Percentiles rank a stretch among this genome's conserved stretches.
These are phyloP conservation scores for Eleutherodactylus coqui DNA, from an alignment of 2,797 vertebrate species.

Conservation along the genomic window DNA sequence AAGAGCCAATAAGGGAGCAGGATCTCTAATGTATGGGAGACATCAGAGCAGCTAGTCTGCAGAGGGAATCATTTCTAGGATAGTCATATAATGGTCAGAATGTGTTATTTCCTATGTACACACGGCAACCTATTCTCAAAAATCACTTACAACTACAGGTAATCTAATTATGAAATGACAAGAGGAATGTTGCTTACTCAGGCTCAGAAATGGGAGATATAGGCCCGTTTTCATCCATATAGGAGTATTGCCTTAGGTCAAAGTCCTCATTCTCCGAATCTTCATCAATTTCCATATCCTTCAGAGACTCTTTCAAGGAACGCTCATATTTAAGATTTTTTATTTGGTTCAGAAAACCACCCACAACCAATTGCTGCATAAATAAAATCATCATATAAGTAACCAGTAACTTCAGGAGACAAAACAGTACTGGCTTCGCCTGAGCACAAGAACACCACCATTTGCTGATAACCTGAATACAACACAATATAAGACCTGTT, in stretches of 20 bases:
- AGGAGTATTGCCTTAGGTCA: constrained; percentile 70
- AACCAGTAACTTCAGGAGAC: not conserved
- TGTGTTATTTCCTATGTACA: no score
- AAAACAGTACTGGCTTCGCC: not conserved
- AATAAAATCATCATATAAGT: not conserved
- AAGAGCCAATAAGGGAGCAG: no score
- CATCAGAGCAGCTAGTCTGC: no score
- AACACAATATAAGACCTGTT: not conserved
- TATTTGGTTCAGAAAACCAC: constrained; percentile 84
- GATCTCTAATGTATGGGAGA: no score
- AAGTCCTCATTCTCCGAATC: constrained; percentile 74
- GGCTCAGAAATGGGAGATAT: constrained; percentile 76
- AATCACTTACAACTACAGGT: no score
- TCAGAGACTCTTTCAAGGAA: constrained; percentile 72
- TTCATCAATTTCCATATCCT: constrained; percentile 70
- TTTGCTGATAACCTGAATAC: not conserved
- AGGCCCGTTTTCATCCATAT: constrained; percentile 76
- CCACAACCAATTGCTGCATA: constrained; percentile 77
- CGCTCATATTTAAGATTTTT: constrained; percentile 76
- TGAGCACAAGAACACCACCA: not conserved
- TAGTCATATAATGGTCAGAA: no score
- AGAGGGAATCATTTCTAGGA: no score
- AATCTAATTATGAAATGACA: no score
- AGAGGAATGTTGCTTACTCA: constrained; percentile 70
- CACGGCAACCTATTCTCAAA: no score